These are phyloP conservation scores for Hyaena hyaena DNA, from an alignment of 2,113 vertebrate species.

Conservation along the genomic window DNA sequence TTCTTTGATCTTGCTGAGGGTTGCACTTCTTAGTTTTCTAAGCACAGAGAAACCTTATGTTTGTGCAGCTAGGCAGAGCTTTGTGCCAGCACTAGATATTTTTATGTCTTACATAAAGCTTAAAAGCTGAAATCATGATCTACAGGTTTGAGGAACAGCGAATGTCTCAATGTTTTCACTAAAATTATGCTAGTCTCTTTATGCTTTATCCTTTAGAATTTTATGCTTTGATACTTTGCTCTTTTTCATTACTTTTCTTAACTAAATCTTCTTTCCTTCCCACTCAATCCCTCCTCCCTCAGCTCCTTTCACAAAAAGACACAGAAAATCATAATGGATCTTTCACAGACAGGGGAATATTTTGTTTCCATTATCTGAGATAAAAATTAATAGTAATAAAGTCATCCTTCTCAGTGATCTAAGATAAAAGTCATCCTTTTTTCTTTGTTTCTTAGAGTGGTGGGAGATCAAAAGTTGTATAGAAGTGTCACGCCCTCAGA, in stretches of 20 bases:
- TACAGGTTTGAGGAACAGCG: background rate
- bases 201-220: background rate
- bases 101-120: conserved; percentile 49
- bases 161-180: background rate
- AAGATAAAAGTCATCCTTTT: conserved; percentile 44
- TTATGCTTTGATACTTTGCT: background rate
- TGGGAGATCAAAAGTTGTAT: background rate
- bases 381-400: background rate
- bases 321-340: background rate
- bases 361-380: conserved; percentile 23
- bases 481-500: background rate
- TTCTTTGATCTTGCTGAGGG: conserved; percentile 68
- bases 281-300: background rate
- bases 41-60: conserved; percentile 61
- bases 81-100: background rate
- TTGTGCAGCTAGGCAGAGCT: conserved; percentile 70
- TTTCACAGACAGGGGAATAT: background rate
- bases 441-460: background rate
- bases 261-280: background rate
- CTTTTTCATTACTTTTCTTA: conserved; percentile 24
- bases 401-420: background rate
- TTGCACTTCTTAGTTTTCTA: conserved; percentile 55
- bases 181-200: background rate
- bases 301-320: background rate
- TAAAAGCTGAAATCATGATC: conserved; percentile 19